Conservation (phyloP, 2,888 invertebrate species). For the Hedychridium roseum region DNA sequence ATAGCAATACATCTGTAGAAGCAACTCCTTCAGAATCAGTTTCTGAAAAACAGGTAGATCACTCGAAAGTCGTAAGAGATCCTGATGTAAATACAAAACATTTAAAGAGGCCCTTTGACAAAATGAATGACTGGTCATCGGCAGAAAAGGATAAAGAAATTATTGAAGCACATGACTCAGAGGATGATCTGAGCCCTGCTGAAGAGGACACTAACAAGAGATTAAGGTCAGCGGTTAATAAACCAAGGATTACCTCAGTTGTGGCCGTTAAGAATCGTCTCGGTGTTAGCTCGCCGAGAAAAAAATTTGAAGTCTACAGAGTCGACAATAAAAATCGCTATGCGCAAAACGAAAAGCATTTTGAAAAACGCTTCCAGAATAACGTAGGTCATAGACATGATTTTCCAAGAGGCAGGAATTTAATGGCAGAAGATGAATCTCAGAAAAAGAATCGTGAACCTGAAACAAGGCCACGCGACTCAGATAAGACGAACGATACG, state of each 20-base stretch:
- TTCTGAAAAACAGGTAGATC: too few relatives aligned
- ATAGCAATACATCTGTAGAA: too few relatives aligned
- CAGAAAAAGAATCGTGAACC: conserved; percentile 23
- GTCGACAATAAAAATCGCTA: conserved; percentile 29
- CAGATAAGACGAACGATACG: conserved; percentile 25
- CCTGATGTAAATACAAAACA: too few relatives aligned
- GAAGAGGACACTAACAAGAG: conserved; percentile 31
- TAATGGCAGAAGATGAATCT: conserved; percentile 21
- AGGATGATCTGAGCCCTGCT: conserved; percentile 18
- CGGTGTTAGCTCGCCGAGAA: conserved; percentile 43
- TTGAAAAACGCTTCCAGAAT: conserved; percentile 33
- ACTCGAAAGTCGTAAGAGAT: too few relatives aligned
- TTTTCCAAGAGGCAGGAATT: conserved; percentile 26
- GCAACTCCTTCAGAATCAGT: too few relatives aligned
- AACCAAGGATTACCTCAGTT: conserved; percentile 56
- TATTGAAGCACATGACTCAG: conserved; percentile 15
- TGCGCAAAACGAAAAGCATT: conserved; percentile 22
- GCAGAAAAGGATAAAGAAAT: conserved; percentile 57
- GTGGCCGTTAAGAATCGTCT: conserved; percentile 57
- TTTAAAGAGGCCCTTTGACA: conserved; percentile 33
- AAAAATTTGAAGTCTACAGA: conserved; percentile 46
- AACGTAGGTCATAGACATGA: conserved; percentile 34
- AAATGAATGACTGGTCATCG: conserved; percentile 43
- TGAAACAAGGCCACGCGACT: conserved; percentile 13
- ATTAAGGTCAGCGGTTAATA: conserved; percentile 52